These are phyloP conservation scores for Euura saliciscinereae DNA, from an alignment of 1,140 invertebrate species.

Conservation along the genomic window DNA sequence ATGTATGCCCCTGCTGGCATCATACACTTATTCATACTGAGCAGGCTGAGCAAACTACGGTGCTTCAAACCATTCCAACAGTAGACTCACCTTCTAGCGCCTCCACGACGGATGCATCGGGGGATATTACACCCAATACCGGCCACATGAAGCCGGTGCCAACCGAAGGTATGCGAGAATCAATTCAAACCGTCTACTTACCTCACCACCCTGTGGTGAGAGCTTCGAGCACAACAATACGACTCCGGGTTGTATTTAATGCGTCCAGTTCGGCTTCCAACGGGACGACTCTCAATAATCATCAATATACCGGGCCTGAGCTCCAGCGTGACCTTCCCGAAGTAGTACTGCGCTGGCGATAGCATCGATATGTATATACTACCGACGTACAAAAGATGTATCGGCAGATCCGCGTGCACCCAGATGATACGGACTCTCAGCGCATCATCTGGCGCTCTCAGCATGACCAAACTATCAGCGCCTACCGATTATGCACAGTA, in stretches of 20 bases:
- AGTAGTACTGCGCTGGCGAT: constrained; percentile 1
- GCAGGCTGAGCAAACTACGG: not conserved
- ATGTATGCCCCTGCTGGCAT: constrained; percentile 18
- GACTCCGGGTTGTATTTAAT: constrained; percentile 19
- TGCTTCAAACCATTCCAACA: no score
- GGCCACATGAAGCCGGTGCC: not conserved
- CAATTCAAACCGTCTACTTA: constrained; percentile 16
- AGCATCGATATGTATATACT: no score
- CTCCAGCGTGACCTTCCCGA: constrained; percentile 3
- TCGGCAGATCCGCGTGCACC: not conserved
- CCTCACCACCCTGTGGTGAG: constrained; percentile 40
- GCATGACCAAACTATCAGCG: not conserved
- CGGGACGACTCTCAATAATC: constrained; percentile 39
- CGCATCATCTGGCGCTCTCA: not conserved
- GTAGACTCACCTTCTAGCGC: no score
- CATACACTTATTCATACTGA: constrained; percentile 20
- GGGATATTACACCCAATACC: not conserved
- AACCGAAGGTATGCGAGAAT: no score
- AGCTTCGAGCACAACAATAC: constrained; percentile 30
- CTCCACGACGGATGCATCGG: not conserved
- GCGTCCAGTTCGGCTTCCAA: constrained; percentile 33
- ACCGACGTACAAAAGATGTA: no score
- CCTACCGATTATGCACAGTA: no score
- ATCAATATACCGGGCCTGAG: not conserved
- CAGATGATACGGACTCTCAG: not conserved